These are phyloP conservation scores for Ethmia dodecea DNA, from an alignment of 2,888 invertebrate genomes.

Conservation along the genomic window DNA sequence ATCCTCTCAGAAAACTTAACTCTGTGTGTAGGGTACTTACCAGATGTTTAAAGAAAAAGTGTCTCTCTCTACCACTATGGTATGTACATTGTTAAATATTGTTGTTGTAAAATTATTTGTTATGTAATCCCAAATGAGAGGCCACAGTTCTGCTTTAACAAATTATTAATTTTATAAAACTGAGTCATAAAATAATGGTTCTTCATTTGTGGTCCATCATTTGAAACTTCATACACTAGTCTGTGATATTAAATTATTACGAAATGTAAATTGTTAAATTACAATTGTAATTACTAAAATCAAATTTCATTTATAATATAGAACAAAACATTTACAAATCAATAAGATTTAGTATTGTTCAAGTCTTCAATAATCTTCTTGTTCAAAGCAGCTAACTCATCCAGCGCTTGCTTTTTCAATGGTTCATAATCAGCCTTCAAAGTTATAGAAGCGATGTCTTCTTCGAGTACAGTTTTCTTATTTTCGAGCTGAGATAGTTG, in stretches of 20 bases:
- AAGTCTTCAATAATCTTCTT: constrained; percentile 69
- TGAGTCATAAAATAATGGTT: too few species aligned
- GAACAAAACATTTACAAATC: constrained; percentile 8
- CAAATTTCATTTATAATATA: too few species aligned
- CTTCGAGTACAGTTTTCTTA: constrained; percentile 81
- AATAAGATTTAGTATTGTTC: constrained; percentile 53
- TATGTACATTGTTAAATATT: too few species aligned
- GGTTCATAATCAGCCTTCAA: constrained; percentile 83
- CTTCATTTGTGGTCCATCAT: too few species aligned
- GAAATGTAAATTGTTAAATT: constrained; percentile 9
- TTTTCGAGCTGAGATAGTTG: constrained; percentile 82
- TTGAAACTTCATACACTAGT: constrained; percentile 5
- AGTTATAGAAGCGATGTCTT: constrained; percentile 82
- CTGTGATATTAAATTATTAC: constrained; percentile 59
- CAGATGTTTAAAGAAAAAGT: too few species aligned
- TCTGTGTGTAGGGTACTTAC: too few species aligned
- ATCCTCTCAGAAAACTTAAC: too few species aligned
- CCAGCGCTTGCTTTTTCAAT: constrained; percentile 77
- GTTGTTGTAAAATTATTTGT: too few species aligned
- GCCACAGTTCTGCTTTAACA: too few species aligned
- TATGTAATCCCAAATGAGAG: too few species aligned
- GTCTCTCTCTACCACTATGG: too few species aligned
- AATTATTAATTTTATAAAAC: too few species aligned
- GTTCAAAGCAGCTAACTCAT: constrained; percentile 75
- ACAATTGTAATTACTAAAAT: constrained; percentile 2